These are phyloP conservation scores for Drosophila seclusa DNA, from an alignment of 2,888 invertebrate genomes.

Conservation along the genomic window DNA sequence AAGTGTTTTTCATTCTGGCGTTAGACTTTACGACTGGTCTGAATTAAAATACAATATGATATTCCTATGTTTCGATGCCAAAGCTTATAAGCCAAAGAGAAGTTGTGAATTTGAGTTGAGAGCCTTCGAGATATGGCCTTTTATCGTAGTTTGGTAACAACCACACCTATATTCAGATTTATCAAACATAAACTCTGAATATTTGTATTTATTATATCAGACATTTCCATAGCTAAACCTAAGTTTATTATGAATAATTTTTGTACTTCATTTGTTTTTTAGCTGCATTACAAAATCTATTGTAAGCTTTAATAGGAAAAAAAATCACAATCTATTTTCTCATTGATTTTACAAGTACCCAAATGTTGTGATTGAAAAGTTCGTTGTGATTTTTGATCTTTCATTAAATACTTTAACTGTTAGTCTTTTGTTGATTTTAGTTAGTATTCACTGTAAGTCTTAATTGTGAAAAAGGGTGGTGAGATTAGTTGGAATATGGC, in stretches of 20 bases:
- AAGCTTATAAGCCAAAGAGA: background rate
- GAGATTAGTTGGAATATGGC: background rate
- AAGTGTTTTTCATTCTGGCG: background rate
- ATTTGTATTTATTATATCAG: background rate
- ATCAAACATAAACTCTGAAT: background rate
- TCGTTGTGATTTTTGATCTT: background rate
- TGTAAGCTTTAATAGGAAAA: too few species aligned
- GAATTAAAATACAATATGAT: background rate
- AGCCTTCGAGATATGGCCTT: background rate
- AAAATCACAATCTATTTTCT: too few species aligned
- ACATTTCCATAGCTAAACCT: background rate
- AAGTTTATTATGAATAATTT: background rate
- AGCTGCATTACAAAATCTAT: too few species aligned
- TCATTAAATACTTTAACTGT: too few species aligned
- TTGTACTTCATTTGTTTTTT: too few species aligned
- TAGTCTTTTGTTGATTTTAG: background rate
- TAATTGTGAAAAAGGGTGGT: background rate
- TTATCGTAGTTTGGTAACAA: background rate
- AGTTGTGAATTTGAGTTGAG: background rate
- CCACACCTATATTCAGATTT: background rate
- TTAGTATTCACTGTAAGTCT: background rate
- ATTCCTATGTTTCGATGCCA: background rate
- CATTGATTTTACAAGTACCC: background rate
- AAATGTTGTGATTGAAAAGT: background rate
- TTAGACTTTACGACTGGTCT: background rate